Evolutionary conservation across 2,888 invertebrate species (phyloP).

Genomic region (Dascillus cervinus): DNA sequence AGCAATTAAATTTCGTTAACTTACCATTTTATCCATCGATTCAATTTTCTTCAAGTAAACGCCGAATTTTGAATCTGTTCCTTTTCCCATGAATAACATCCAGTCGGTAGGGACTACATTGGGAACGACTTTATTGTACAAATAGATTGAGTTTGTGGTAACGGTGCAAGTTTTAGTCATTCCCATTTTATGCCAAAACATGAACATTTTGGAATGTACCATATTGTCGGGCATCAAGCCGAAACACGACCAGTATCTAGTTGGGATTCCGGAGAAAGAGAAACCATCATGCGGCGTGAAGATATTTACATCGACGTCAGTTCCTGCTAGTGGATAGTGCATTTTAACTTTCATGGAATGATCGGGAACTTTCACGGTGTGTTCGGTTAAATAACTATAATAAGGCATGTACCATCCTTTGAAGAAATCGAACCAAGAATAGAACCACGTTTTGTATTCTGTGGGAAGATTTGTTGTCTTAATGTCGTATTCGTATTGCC

Average conservation of each 20-base stretch:
- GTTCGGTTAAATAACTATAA: slow-evolving; percentile 7
- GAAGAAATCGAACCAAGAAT: slow-evolving; percentile 14
- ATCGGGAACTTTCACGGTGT: slow-evolving; percentile 18
- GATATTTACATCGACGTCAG: slow-evolving; percentile 24
- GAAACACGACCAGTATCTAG: slow-evolving; percentile 12
- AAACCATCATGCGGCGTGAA: slow-evolving; percentile 26
- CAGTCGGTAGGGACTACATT: slow-evolving; percentile 28
- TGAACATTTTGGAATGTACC: slow-evolving; percentile 22
- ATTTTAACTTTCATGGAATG: slow-evolving; percentile 21
- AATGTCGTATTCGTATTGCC: slow-evolving; percentile 33
- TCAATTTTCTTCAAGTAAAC: slow-evolving; percentile 32
- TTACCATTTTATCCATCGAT: slow-evolving; percentile 19
- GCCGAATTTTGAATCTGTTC: slow-evolving; percentile 25
- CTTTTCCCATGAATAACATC: slow-evolving; percentile 33
- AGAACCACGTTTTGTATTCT: slow-evolving; percentile 16
- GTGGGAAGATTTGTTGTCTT: slow-evolving; percentile 27
- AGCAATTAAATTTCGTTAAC: slow-evolving; percentile 3
- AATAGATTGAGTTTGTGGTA: slow-evolving; percentile 21
- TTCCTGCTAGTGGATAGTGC: slow-evolving; percentile 15
- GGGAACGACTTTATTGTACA: slow-evolving; percentile 20
- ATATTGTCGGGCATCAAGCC: slow-evolving; percentile 23
- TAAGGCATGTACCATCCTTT: slow-evolving; percentile 12
- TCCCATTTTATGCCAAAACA: slow-evolving; percentile 21
- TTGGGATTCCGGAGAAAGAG: slow-evolving; percentile 23
- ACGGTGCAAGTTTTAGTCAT: slow-evolving; percentile 29